Conservation (phyloP, 1,140 invertebrate species). For the Saxidomus purpurata region DNA sequence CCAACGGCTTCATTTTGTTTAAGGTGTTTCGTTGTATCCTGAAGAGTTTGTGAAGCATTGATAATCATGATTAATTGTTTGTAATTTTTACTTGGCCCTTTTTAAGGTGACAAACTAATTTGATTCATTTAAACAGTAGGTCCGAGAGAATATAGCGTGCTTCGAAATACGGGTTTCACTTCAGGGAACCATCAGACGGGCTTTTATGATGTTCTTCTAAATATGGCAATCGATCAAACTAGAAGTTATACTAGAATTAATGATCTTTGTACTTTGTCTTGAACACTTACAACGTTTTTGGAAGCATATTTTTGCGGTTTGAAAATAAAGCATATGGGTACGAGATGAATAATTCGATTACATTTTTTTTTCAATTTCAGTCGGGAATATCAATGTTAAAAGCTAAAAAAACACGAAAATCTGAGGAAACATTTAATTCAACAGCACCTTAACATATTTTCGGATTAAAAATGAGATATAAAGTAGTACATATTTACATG, state of each 20-base stretch:
- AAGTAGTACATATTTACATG: too few relatives aligned
- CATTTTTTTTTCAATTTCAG: too few relatives aligned
- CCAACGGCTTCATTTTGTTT: neutral
- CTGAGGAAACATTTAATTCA: too few relatives aligned
- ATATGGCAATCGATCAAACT: neutral
- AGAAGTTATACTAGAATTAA: neutral
- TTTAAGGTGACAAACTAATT: neutral
- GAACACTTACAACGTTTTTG: too few relatives aligned
- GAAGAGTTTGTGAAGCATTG: neutral
- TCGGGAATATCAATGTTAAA: too few relatives aligned
- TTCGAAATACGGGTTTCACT: neutral
- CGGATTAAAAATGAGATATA: too few relatives aligned
- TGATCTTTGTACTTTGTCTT: too few relatives aligned
- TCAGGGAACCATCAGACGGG: neutral
- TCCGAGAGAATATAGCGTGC: neutral
- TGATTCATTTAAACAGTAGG: neutral
- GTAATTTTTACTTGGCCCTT: neutral
- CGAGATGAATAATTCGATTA: too few relatives aligned
- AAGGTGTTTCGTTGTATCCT: neutral
- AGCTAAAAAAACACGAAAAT: too few relatives aligned
- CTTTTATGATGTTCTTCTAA: constrained; percentile 17
- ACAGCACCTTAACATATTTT: too few relatives aligned
- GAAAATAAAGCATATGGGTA: too few relatives aligned
- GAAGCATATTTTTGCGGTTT: too few relatives aligned
- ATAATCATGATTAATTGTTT: neutral